These are phyloP conservation scores for Tenebrosternarchus preto DNA, from an alignment of 2,113 vertebrate genomes.

Conservation along the genomic window DNA sequence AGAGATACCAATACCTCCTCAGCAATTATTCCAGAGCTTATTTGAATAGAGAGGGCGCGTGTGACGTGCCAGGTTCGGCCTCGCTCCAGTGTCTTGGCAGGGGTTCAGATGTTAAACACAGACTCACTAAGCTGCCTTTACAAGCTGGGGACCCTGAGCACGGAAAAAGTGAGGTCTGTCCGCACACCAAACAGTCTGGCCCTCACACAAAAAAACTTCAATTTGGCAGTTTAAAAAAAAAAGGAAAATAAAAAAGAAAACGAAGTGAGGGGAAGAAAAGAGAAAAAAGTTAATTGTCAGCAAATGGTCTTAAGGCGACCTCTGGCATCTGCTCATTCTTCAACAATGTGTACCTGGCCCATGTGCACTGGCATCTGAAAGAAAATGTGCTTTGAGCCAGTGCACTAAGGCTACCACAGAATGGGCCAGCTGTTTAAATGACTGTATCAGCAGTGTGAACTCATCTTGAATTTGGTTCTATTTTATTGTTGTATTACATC, in stretches of 20 bases:
- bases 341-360: constrained; percentile 34
- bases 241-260: constrained; percentile 35
- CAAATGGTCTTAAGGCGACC: constrained; percentile 21
- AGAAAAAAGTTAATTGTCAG: constrained; percentile 33
- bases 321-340: constrained; percentile 43
- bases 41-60: constrained; percentile 70
- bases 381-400: too few relatives aligned
- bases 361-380: constrained; percentile 13
- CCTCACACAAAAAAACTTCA: constrained; percentile 57
- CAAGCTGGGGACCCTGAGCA: constrained; percentile 70
- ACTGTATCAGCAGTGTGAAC: too few relatives aligned
- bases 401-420: too few relatives aligned
- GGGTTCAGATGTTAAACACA: constrained; percentile 77
- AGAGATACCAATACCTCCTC: constrained; percentile 66
- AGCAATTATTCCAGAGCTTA: constrained; percentile 57
- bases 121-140: constrained; percentile 72
- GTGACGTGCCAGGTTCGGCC: constrained; percentile 70
- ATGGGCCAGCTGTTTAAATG: too few relatives aligned
- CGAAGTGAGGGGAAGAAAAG: too few relatives aligned
- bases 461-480: background rate
- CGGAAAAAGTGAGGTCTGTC: constrained; percentile 72
- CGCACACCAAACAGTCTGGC: constrained; percentile 57
- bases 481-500: background rate
- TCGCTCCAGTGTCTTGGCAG: constrained; percentile 69
- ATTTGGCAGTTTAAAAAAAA: constrained; percentile 52